Conservation (phyloP, 2,113 vertebrate genomes). For the Hippoglossus stenolepis region DNA sequence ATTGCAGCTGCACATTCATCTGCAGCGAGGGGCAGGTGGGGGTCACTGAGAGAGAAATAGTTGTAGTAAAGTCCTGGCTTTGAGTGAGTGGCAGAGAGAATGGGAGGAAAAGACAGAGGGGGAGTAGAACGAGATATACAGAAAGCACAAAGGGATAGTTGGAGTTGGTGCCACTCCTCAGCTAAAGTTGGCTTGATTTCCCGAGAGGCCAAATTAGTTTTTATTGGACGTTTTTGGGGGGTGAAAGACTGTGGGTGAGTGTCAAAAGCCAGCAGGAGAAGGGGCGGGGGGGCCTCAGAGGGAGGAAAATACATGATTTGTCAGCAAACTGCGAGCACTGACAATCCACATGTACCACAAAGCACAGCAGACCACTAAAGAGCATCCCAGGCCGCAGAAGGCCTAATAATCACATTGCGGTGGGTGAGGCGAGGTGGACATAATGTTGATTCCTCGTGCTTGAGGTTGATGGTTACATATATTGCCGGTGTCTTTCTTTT, state of each 20-base stretch:
- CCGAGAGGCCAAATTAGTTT: slow-evolving; percentile 70
- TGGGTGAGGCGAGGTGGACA: slow-evolving; percentile 24
- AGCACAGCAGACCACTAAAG: slow-evolving; percentile 43
- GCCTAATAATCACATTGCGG: slow-evolving; percentile 40
- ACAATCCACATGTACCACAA: slow-evolving; percentile 45
- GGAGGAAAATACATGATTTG: slow-evolving; percentile 65
- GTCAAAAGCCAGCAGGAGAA: slow-evolving; percentile 29
- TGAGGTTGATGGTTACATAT: slow-evolving; percentile 34
- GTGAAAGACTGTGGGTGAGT: slow-evolving; percentile 41
- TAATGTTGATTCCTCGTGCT: slow-evolving; percentile 35
- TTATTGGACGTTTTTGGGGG: slow-evolving; percentile 59
- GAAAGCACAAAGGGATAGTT: slow-evolving; percentile 60
- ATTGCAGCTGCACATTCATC: slow-evolving; percentile 53
- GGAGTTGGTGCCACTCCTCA: slow-evolving; percentile 59
- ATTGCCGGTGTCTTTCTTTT: slow-evolving; percentile 6
- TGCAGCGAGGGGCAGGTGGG: slow-evolving; percentile 31
- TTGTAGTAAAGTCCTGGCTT: background rate
- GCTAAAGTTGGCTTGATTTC: slow-evolving; percentile 63
- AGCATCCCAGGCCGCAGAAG: slow-evolving; percentile 30
- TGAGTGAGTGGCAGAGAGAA: slow-evolving; percentile 37
- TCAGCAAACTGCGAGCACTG: slow-evolving; percentile 65
- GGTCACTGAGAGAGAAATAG: slow-evolving; percentile 24
- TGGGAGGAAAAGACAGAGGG: slow-evolving; percentile 9
- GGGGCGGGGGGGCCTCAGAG: slow-evolving; percentile 41
- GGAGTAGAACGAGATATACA: slow-evolving; percentile 23